Evolutionary conservation across 2,113 vertebrate species (phyloP).

Genomic region (Dolichotis patagonum): DNA sequence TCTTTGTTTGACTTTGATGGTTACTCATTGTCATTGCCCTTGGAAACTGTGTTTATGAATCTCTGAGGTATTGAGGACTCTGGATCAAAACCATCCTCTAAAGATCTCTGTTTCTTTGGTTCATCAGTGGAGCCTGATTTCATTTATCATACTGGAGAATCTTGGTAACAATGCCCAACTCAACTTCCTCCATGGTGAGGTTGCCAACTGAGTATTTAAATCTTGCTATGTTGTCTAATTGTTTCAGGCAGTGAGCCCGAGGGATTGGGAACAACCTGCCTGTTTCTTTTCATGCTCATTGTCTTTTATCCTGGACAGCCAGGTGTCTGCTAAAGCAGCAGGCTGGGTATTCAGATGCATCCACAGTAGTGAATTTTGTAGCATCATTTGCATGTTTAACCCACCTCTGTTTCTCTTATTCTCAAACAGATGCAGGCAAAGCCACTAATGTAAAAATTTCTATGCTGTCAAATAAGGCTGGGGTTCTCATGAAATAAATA

Average conservation of each 20-base stretch:
- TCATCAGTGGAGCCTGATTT: neutral
- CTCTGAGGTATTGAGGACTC: neutral
- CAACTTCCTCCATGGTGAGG: constrained; percentile 51
- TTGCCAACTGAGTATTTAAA: constrained; percentile 71
- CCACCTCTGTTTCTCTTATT: constrained; percentile 72
- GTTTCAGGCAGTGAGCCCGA: constrained; percentile 71
- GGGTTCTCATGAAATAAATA: constrained; percentile 53
- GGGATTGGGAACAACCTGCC: neutral
- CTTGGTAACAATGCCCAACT: constrained; percentile 53
- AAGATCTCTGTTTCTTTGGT: neutral
- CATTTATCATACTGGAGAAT: neutral
- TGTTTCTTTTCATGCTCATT: constrained; percentile 54
- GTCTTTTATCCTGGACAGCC: constrained; percentile 54
- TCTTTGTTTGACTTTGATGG: neutral
- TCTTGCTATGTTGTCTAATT: constrained; percentile 45
- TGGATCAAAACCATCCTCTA: neutral
- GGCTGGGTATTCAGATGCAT: constrained; percentile 53
- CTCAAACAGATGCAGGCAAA: constrained; percentile 76
- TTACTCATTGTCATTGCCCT: neutral
- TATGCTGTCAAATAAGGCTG: neutral
- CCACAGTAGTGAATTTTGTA: constrained; percentile 73
- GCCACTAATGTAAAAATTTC: constrained; percentile 48
- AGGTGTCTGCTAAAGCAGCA: constrained; percentile 50
- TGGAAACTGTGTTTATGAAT: neutral
- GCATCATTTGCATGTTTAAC: constrained; percentile 80